Conservation (phyloP, 2,888 invertebrate species). For the Andrena bucephala region DNA sequence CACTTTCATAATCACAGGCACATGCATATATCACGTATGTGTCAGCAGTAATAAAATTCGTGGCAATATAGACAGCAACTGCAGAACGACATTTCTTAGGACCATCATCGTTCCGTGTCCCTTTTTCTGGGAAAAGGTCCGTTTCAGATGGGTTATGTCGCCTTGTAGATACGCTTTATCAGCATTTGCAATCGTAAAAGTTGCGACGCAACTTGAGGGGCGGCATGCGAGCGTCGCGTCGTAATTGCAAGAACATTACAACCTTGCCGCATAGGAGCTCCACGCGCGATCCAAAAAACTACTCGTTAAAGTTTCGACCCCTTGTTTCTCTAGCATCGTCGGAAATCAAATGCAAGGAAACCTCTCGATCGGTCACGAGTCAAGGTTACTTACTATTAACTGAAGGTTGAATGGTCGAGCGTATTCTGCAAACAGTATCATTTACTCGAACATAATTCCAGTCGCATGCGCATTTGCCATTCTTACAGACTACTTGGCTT, state of each 20-base stretch:
- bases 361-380: slow-evolving; percentile 28
- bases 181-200: slow-evolving; percentile 53
- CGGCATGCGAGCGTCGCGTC: slow-evolving; percentile 47
- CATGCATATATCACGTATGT: too few relatives aligned
- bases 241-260: slow-evolving; percentile 64
- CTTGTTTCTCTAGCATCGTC: neutral
- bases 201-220: slow-evolving; percentile 57
- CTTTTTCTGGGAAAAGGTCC: slow-evolving; percentile 3
- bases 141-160: slow-evolving; percentile 31
- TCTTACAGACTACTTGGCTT: slow-evolving; percentile 56
- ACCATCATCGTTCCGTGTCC: slow-evolving; percentile 2
- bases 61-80: neutral
- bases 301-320: slow-evolving; percentile 29
- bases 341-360: slow-evolving; percentile 39
- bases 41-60: too few relatives aligned
- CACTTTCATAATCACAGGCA: too few relatives aligned
- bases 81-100: neutral
- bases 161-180: slow-evolving; percentile 49
- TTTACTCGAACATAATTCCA: slow-evolving; percentile 50
- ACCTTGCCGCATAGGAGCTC: slow-evolving; percentile 47
- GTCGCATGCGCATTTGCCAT: slow-evolving; percentile 64
- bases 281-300: slow-evolving; percentile 34
- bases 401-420: neutral
- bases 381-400: slow-evolving; percentile 56
- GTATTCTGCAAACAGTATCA: slow-evolving; percentile 25